A percentile compares a stretch with the other conserved stretches of the same genome.
phyloP scores from a whole-genome alignment of 1,140 invertebrate species.

The Habropoda laboriosa region DNA sequence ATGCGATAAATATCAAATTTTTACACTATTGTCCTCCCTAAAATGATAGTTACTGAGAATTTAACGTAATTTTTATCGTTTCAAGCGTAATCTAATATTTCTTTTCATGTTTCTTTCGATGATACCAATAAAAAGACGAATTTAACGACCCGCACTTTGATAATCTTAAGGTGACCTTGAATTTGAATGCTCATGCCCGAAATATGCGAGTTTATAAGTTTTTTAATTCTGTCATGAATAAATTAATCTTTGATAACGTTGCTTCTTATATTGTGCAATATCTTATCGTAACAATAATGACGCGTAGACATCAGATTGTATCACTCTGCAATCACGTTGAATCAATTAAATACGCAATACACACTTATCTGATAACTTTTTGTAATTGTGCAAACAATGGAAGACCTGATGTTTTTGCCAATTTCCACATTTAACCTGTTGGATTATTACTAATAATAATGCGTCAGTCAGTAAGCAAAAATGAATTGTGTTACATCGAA shows the following conservation, averaged over 20 bases:
- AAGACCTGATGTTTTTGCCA: not conserved
- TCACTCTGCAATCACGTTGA: not conserved
- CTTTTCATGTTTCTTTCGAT: too few species aligned
- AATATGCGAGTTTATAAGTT: too few species aligned
- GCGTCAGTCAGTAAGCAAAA: too few species aligned
- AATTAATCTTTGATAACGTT: conserved; percentile 6
- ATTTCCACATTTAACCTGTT: too few species aligned
- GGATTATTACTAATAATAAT: too few species aligned
- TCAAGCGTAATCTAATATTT: too few species aligned
- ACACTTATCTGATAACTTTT: not conserved
- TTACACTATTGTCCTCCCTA: too few species aligned
- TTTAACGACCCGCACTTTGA: not conserved
- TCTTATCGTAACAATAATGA: not conserved
- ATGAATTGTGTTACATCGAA: too few species aligned
- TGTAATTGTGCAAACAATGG: not conserved
- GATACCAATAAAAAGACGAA: too few species aligned
- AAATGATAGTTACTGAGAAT: too few species aligned
- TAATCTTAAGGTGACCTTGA: not conserved
- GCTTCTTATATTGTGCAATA: not conserved
- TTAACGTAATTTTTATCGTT: too few species aligned
- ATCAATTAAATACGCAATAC: not conserved
- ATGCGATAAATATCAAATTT: too few species aligned
- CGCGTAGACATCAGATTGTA: not conserved
- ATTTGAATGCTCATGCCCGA: not conserved
- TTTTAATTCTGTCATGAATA: not conserved